A percentile compares a stretch with the other conserved stretches of the same genome.
Conservation (phyloP, 2,888 invertebrate genomes). For the Horisme vitalbata region DNA sequence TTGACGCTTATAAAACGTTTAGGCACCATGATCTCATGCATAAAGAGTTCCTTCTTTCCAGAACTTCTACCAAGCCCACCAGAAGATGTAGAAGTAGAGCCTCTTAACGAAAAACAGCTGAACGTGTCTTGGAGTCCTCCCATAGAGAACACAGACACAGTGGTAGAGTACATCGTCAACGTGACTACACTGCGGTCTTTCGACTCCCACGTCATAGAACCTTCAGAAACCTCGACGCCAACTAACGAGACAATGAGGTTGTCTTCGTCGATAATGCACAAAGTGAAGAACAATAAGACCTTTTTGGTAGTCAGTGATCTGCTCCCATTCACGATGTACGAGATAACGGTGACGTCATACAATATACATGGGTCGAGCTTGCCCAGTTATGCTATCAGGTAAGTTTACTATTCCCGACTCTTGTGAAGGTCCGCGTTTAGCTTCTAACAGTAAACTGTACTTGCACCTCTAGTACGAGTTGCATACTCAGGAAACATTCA, state of each 20-base stretch:
- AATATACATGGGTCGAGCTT: constrained; percentile 90
- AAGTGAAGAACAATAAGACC: constrained; percentile 84
- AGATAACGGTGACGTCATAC: constrained; percentile 87
- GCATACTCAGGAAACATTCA: no score
- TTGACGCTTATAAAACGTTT: no score
- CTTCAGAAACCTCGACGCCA: constrained; percentile 66
- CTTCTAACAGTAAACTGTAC: no score
- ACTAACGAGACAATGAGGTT: constrained; percentile 45
- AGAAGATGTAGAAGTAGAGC: constrained; percentile 87
- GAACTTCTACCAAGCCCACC: constrained; percentile 90
- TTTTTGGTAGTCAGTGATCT: constrained; percentile 84
- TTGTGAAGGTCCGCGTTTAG: no score
- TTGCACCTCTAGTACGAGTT: no score
- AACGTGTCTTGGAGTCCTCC: constrained; percentile 89
- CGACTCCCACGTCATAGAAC: constrained; percentile 82
- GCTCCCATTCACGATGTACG: constrained; percentile 92
- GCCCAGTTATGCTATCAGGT: constrained; percentile 88
- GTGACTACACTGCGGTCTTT: constrained; percentile 87
- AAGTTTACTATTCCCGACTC: constrained; percentile 27
- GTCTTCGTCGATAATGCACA: constrained; percentile 65
- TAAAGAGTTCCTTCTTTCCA: constrained; percentile 48
- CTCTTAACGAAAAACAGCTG: constrained; percentile 87
- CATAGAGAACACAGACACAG: constrained; percentile 83
- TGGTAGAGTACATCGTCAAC: constrained; percentile 87
- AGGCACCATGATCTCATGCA: no score